A percentile compares a stretch with the other conserved stretches of the same genome.
phyloP scores from a whole-genome alignment of 2,888 invertebrate species.

The Caenorhabditis sinica region DNA sequence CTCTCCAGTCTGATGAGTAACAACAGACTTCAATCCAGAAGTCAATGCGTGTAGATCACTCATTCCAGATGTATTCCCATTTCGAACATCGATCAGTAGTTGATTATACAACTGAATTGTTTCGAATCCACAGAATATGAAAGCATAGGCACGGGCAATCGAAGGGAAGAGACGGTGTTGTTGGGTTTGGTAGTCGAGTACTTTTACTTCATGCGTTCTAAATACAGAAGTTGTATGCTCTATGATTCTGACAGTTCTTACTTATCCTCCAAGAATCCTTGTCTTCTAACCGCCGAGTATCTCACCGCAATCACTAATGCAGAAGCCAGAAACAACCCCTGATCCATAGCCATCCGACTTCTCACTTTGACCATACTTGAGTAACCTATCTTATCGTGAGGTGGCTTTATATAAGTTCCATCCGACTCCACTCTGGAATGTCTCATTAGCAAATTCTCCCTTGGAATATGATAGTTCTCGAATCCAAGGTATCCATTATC shows the following conservation, averaged over 20 bases:
- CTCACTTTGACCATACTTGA: constrained; percentile 90
- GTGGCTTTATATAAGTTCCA: constrained; percentile 91
- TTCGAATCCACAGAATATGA: constrained; percentile 86
- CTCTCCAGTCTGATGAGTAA: constrained; percentile 86
- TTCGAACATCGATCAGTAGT: constrained; percentile 54
- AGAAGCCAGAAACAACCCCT: constrained; percentile 89
- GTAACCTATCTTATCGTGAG: constrained; percentile 91
- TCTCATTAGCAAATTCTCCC: constrained; percentile 94
- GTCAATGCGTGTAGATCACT: constrained; percentile 92
- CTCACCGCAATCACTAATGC: constrained; percentile 93
- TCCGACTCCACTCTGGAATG: constrained; percentile 88
- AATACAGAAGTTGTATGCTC: background rate
- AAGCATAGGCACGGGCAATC: constrained; percentile 89
- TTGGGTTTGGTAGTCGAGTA: constrained; percentile 95
- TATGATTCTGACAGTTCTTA: background rate
- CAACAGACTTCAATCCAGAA: constrained; percentile 94
- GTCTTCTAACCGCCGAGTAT: constrained; percentile 93
- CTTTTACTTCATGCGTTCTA: constrained; percentile 92
- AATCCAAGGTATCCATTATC: constrained; percentile 96
- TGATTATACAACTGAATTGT: constrained; percentile 62
- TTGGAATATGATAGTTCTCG: constrained; percentile 91
- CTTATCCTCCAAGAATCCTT: constrained; percentile 86
- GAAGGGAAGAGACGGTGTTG: constrained; percentile 93
- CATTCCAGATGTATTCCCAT: constrained; percentile 67
- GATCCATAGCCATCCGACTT: constrained; percentile 67